Conservation (phyloP, 2,113 vertebrate species). For the Aythya baeri region DNA sequence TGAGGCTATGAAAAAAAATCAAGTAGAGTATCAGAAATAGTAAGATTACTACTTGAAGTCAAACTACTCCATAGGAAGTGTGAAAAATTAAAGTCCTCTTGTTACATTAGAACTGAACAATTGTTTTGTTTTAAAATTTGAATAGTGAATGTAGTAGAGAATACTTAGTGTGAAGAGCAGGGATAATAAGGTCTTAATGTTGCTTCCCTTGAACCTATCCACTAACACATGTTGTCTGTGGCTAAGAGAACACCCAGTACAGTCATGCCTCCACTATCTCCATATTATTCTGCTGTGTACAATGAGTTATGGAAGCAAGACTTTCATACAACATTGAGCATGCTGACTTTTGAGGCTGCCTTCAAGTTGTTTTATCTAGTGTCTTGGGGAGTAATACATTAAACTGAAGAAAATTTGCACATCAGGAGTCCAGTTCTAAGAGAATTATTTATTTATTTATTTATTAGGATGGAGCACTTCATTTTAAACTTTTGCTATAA, state of each 20-base stretch:
- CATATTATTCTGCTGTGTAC: not conserved
- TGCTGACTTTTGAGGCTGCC: not conserved
- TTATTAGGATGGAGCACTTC: not conserved
- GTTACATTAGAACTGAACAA: not conserved
- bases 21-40: not conserved
- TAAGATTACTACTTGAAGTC: not conserved
- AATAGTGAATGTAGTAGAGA: not conserved
- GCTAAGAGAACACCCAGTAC: not conserved
- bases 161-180: not conserved
- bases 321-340: not conserved
- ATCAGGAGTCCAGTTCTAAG: not conserved
- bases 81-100: not conserved
- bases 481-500: not conserved
- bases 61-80: not conserved
- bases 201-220: not conserved
- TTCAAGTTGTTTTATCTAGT: not conserved
- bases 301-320: not conserved
- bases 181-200: not conserved
- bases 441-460: too few species aligned
- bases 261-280: accelerated
- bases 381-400: not conserved
- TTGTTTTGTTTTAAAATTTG: not conserved
- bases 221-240: not conserved
- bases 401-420: not conserved
- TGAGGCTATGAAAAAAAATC: not conserved